Evolutionary conservation across 1,140 invertebrate genomes (phyloP), one percentile per base, ranked within the genome.

Genomic region (Pseudomyrmex concolor): DNA sequence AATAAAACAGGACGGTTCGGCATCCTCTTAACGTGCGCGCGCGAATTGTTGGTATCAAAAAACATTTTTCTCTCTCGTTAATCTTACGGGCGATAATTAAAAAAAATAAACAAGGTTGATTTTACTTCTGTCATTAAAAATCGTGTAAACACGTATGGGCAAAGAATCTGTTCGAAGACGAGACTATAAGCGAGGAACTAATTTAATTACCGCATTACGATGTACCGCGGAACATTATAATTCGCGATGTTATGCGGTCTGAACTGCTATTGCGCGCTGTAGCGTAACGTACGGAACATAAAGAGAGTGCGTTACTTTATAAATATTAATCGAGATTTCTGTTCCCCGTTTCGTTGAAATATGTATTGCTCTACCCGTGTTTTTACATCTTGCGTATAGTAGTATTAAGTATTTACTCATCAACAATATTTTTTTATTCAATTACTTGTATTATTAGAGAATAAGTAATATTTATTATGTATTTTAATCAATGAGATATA

Each of bases 281-380:
- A 13, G 19, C n/a, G 13, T 34, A 84, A 78, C 50, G 71, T 74
- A 84, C 80, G 72, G 82, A 80, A 89, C 72, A 78, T 84, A 88
- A 86, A 83, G 12, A 64, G 51, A 59, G 66, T 60, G 50, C 50
- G 78, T 86, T 85, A 83, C 83, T 81, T 90, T 89, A 90, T 92
- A 91, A 92, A 91, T 93, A 92, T 92, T 90, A 89, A 93, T 92
- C 89, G 80, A 55, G 8, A 12, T 43, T 43, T 70, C 77, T 84
- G 78, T 48, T 50, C 34, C 7, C 19, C 77, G 77, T 78, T 67
- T 84, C 19, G 63, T 72, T 50, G 57, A 84, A 84, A 85, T 76
- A 60, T 50, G 19, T 12, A 1, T 8, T 25, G 34, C 34, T 62
- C 62, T 84, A 70, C 15, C 17, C 25, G 17, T n/a, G 22, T 10